Evolutionary conservation across 2,888 invertebrate genomes (phyloP), one percentile per base, ranked within the genome.

Genomic region (Dynastes maya): DNA sequence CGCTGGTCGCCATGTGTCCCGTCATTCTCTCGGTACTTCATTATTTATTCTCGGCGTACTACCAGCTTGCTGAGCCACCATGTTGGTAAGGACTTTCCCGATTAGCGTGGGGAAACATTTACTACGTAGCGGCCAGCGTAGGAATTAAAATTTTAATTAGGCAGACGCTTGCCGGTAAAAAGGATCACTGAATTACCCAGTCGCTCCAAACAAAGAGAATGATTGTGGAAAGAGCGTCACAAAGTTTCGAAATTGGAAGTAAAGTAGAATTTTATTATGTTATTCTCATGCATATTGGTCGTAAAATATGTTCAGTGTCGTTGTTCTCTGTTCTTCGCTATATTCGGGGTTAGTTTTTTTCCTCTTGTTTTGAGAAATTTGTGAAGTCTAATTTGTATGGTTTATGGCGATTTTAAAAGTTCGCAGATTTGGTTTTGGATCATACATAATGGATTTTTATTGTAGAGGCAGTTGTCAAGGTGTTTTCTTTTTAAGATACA

Each of bases 121-220:
- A 13, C 63, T 63, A 13, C 22, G 55, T 16, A 58, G 9, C 63
- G 32, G n/a, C 29, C 63, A 13, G n/a, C 29, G 29, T 11, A n/a
- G 27, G 29, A 63, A 32, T 13, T 63, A 32, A 63, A 63, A 63
- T 63, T 63, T 63, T 63, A 63, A 63, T 63, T 63, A 63, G 63
- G 27, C 32, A 63, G 32, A 32, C 29, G 55, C 32, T 13, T 63
- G 32, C 32, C 63, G 63, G 63, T 32, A 63, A 63, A 63, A 29
- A 63, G 32, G n/a, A 29, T 11, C 13, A 63, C 32, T 8, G 55
- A 16, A 22, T 45, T 45, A 2, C 45, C 45, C 45, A 11, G 45
- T 45, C 45, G 45, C 45, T 45, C 45, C 11, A 22, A 22, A 8
- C 55, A 16, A 22, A 58, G 16, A 22, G 22, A 22, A 58, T 58